Evolutionary conservation across 2,888 invertebrate species (phyloP), one percentile per base, ranked within the genome.

Genomic region (Trachelus iudaicus): DNA sequence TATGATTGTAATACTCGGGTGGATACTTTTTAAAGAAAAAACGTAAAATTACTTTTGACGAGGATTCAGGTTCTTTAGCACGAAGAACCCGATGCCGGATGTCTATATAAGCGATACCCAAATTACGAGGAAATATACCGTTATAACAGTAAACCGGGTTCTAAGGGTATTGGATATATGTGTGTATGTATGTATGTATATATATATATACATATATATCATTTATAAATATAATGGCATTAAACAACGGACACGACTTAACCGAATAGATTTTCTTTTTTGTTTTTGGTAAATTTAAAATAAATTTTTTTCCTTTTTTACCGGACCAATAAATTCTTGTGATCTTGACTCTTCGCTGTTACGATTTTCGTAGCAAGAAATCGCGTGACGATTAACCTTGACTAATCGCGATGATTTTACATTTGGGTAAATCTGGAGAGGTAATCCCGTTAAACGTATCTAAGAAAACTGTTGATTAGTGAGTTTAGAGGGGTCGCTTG

Each of bases 81-180:
- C 23, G 33, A 23, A 71, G 12, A 34, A 15, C 13, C 56, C 76
- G 80, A 78, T 81, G 82, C 85, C 86, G 86, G 85, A 87, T 86
- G 83, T 86, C 80, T 84, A 83, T 80, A 79, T 84, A 83, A 82
- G 83, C 23, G 81, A 85, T 88, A 85, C 85, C 89, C 85, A 89
- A 89, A 89, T 89, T 89, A 87, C 86, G 85, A 84, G 82, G 81
- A 77, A 73, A 80, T 75, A 84, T 89, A 88, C 90, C 90, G 89
- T 89, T 90, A 89, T 75, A 77, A 82, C 79, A 79, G 82, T 83
- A 85, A 33, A 33, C 84, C 86, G 83, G 56, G 23, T 56, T 23
- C 56, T 56, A 56, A 23, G 56, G 56, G 56, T 56, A 56, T 23
- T 56, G 56, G 9, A 56, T 56, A 56, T 56, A 56, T 6, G 1